Evolutionary conservation across 2,888 invertebrate genomes (phyloP).

Genomic region (Cylloceria caligata): DNA sequence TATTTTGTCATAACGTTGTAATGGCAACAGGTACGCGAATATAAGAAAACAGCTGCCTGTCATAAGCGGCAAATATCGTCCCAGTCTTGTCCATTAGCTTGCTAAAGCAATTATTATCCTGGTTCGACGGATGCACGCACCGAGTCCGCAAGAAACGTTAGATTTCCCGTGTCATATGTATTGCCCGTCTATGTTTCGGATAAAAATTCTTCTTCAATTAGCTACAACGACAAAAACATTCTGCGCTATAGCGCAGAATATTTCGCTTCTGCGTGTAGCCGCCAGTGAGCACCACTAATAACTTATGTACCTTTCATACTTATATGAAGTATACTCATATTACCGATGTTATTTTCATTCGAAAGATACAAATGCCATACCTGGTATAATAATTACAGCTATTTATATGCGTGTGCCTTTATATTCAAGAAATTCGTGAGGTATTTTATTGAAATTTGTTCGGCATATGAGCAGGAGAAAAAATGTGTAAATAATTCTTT

Average conservation of each 20-base stretch:
- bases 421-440: neutral
- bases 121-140: conserved; percentile 65
- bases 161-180: conserved; percentile 55
- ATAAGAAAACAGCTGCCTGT: conserved; percentile 29
- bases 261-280: neutral
- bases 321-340: neutral
- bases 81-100: conserved; percentile 78
- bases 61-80: conserved; percentile 46
- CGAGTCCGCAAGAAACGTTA: conserved; percentile 55
- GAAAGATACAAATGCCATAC: conserved; percentile 16
- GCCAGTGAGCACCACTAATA: conserved; percentile 11
- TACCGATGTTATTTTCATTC: conserved; percentile 7
- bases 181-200: conserved; percentile 38
- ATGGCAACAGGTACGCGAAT: neutral
- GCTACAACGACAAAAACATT: conserved; percentile 35
- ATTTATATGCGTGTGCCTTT: neutral
- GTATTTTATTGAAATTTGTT: conserved; percentile 10
- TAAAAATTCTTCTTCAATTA: conserved; percentile 60
- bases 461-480: neutral
- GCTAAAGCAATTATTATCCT: conserved; percentile 81
- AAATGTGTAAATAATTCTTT: neutral
- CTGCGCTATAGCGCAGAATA: neutral
- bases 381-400: neutral
- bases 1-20: neutral
- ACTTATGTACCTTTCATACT: conserved; percentile 24